A percentile compares a stretch with the other conserved stretches of the same genome.
These are phyloP conservation scores for Setophaga petechia DNA, from an alignment of 2,113 vertebrate genomes.

Conservation along the genomic window DNA sequence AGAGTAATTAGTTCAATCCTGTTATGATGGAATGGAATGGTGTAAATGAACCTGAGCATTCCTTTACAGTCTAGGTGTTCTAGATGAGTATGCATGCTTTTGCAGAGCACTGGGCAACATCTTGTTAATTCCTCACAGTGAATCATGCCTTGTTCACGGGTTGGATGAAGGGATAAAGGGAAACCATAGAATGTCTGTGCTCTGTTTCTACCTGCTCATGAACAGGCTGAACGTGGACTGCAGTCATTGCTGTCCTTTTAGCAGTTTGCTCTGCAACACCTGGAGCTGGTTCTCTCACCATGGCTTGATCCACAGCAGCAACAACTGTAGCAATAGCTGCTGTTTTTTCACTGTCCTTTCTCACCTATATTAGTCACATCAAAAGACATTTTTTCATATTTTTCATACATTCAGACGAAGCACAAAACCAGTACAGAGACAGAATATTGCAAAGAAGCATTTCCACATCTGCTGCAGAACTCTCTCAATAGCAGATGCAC, in stretches of 20 bases:
- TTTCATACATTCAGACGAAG: background rate
- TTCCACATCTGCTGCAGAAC: background rate
- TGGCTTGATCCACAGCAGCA: slow-evolving; percentile 89
- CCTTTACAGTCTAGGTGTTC: background rate
- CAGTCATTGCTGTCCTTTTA: slow-evolving; percentile 79
- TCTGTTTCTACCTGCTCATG: slow-evolving; percentile 79
- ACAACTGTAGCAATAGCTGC: slow-evolving; percentile 86
- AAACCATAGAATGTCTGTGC: background rate
- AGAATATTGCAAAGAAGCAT: background rate
- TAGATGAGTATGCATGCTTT: slow-evolving; percentile 11
- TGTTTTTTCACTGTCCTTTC: slow-evolving; percentile 80
- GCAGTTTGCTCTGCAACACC: slow-evolving; percentile 75
- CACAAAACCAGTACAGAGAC: slow-evolving; percentile 3
- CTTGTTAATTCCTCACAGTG: slow-evolving; percentile 33
- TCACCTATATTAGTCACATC: slow-evolving; percentile 72
- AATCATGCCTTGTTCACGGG: background rate
- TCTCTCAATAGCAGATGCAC: background rate
- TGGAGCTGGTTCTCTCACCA: slow-evolving; percentile 81
- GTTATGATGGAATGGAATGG: background rate
- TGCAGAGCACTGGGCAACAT: background rate
- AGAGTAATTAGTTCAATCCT: slow-evolving; percentile 9
- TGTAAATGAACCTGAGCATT: background rate
- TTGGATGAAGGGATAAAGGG: background rate
- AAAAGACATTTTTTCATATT: slow-evolving; percentile 41
- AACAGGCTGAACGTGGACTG: slow-evolving; percentile 74